phyloP scores from a whole-genome alignment of 2,113 vertebrate species.

The Elanus axillaris region DNA sequence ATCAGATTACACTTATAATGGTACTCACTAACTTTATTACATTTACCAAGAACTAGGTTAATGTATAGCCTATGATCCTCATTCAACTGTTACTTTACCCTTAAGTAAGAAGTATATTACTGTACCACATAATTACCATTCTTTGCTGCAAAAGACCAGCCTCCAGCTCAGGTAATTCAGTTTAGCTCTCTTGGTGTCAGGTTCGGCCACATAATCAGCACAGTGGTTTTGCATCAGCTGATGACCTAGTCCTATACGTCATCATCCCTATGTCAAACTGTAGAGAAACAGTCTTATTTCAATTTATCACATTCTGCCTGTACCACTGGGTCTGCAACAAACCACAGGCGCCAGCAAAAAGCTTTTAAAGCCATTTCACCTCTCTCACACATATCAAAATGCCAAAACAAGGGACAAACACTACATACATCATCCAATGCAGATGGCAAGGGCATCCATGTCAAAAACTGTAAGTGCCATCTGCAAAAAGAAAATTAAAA shows the following conservation, averaged over 20 bases:
- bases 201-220: not conserved
- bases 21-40: not conserved
- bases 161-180: not conserved
- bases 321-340: conserved; percentile 38
- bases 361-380: conserved; percentile 62
- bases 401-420: conserved; percentile 61
- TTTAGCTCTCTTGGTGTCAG: not conserved
- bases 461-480: conserved; percentile 56
- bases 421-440: conserved; percentile 50
- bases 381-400: conserved; percentile 61
- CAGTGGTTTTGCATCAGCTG: not conserved
- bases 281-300: not conserved
- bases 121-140: not conserved
- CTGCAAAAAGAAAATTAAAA: not conserved
- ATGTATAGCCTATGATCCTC: not conserved
- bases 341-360: conserved; percentile 54
- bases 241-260: not conserved
- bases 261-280: not conserved
- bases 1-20: not conserved
- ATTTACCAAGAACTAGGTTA: not conserved
- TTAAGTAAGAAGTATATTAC: not conserved
- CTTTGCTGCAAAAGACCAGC: not conserved
- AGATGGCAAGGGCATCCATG: conserved; percentile 56
- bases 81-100: not conserved
- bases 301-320: not conserved